Conservation (phyloP, 2,797 vertebrate species). For the Acanthurus tractus region DNA sequence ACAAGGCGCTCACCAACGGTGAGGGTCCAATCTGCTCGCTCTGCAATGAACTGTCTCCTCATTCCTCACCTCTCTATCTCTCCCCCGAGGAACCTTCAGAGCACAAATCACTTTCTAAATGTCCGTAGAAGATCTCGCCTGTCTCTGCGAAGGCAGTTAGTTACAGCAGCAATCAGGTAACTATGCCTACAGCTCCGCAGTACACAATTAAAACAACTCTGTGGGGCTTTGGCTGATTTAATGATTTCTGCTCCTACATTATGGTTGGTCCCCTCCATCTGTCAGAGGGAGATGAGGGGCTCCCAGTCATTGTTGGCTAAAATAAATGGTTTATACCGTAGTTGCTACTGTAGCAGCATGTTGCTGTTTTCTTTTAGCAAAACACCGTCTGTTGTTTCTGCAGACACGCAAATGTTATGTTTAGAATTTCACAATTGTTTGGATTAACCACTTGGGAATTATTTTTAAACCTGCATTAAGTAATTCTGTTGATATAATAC, state of each 20-base stretch:
- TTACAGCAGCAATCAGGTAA: slow-evolving; percentile 78
- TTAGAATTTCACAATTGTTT: slow-evolving; percentile 3
- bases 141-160: slow-evolving; percentile 73
- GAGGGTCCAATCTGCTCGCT: slow-evolving; percentile 69
- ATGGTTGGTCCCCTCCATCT: slow-evolving; percentile 79
- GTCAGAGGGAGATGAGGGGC: slow-evolving; percentile 75
- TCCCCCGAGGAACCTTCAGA: slow-evolving; percentile 55
- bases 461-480: background rate
- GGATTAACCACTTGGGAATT: background rate
- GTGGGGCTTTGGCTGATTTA: slow-evolving; percentile 77
- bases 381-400: slow-evolving; percentile 26
- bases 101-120: slow-evolving; percentile 78
- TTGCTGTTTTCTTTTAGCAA: slow-evolving; percentile 42
- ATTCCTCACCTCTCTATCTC: slow-evolving; percentile 43
- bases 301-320: slow-evolving; percentile 73
- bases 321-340: slow-evolving; percentile 59
- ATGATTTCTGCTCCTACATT: slow-evolving; percentile 79
- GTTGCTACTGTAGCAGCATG: slow-evolving; percentile 52
- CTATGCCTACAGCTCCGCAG: slow-evolving; percentile 65
- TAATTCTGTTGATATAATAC: background rate
- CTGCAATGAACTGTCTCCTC: slow-evolving; percentile 51
- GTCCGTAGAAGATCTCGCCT: slow-evolving; percentile 66
- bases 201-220: slow-evolving; percentile 80
- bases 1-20: slow-evolving; percentile 56
- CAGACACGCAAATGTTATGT: background rate